Base-by-base conservation (phyloP, 2,113 vertebrate species). In the Phyllostomus discolor region DNA sequence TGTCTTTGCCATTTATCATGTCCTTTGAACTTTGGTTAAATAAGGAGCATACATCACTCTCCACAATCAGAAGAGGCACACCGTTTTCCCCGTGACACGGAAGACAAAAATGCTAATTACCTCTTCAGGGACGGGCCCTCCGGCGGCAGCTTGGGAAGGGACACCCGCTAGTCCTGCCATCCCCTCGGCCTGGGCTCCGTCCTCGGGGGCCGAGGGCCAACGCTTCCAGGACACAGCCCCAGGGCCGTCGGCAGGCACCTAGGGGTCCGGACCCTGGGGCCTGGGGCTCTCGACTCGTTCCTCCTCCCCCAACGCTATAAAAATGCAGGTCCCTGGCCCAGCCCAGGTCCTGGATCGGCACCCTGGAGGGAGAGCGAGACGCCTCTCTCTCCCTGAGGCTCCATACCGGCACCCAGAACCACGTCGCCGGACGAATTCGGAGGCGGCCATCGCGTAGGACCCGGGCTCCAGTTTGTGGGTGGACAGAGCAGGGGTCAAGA, bases 201-300 rank as follows among this genome's bases (percentile, higher is more conserved):
- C 67, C 88, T 20, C 4, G 15, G 70, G 54, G 16, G 19, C 11
- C 15, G 50, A 62, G 28, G 4, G 28, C 10, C 4, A 22, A 7
- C 69, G 31, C 35, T 59, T 24, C 88, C 20, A 16, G 91, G 33
- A 20, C 10, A 10, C 31, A 48, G 15, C 43, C 43, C 43, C 4
- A 3, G 38, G 31, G 1, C 12, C 26, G 1, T 15, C 5, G 0
- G 54, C 11, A 6, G 0, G 54, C 11, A 43, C 43, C 43, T 43
- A 43, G 43, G 43, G 43, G 43, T 6, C 43, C 7, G 43, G 43
- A 43, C 43, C 43, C 43, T 15, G 16, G 26, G 28, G 1, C 46
- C 26, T 0, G 0, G 2, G 4, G 15, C 38, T 46, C 64, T 64
- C 0, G 26, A 64, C 46, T 5, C 48, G 10, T 14, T 28, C 48